Conservation (phyloP, 1,140 invertebrate species). For the Hylaeus anthracinus region DNA sequence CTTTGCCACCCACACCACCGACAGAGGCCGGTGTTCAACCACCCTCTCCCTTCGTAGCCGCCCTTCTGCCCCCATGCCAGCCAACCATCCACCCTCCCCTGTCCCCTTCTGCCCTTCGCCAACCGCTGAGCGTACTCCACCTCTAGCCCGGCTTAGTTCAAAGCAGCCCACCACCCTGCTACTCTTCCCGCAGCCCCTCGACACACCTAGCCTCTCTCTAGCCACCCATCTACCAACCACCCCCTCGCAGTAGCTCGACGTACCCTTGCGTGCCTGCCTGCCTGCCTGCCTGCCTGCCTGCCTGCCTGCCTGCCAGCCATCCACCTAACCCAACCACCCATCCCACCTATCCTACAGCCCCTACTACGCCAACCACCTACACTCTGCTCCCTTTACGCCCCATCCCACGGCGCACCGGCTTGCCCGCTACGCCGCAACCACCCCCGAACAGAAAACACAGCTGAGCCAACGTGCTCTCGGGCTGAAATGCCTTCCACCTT, state of each 20-base stretch:
- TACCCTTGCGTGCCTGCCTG: constrained; percentile 74
- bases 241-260: constrained; percentile 67
- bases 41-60: constrained; percentile 45
- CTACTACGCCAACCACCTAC: constrained; percentile 61
- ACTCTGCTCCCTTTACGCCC: constrained; percentile 64
- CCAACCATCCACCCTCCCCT: constrained; percentile 61
- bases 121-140: constrained; percentile 67
- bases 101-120: constrained; percentile 70
- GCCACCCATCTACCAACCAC: constrained; percentile 61
- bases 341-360: constrained; percentile 55
- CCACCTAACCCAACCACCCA: constrained; percentile 70
- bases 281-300: constrained; percentile 61
- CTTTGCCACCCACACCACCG: constrained; percentile 61
- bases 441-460: constrained; percentile 77
- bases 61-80: constrained; percentile 59
- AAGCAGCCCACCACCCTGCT: constrained; percentile 69
- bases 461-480: constrained; percentile 76
- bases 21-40: constrained; percentile 60
- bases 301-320: constrained; percentile 62
- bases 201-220: constrained; percentile 59
- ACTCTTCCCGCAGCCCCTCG: constrained; percentile 63
- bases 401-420: constrained; percentile 52
- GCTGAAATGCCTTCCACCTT: constrained; percentile 71
- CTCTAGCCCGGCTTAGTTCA: constrained; percentile 75
- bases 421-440: constrained; percentile 70